phyloP scores from a whole-genome alignment of 2,888 invertebrate species.

The Rhamnusium bicolor region DNA sequence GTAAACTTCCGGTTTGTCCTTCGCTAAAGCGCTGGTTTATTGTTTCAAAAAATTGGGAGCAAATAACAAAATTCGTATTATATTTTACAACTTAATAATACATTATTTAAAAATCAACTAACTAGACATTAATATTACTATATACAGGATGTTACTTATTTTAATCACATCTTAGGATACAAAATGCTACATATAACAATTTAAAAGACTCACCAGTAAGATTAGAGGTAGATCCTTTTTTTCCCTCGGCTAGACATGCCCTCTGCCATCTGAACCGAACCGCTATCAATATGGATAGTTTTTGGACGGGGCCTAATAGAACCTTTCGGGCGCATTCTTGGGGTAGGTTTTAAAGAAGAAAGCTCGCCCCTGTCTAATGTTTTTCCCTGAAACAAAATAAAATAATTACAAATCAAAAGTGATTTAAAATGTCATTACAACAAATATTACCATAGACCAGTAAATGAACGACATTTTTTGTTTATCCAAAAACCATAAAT shows the following conservation, averaged over 20 bases:
- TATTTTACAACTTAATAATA: neutral
- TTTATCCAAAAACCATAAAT: neutral
- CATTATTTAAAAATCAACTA: too few relatives aligned
- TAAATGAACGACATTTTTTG: conserved; percentile 67
- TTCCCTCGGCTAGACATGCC: conserved; percentile 82
- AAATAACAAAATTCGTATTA: too few relatives aligned
- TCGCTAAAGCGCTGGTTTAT: too few relatives aligned
- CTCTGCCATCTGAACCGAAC: conserved; percentile 84
- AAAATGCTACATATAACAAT: neutral
- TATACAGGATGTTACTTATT: neutral
- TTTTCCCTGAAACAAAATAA: conserved; percentile 77
- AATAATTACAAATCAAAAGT: conserved; percentile 73
- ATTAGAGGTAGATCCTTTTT: conserved; percentile 88
- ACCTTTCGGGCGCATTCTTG: conserved; percentile 79
- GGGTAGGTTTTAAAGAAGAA: conserved; percentile 75
- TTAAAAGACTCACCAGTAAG: conserved; percentile 80
- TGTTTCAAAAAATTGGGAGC: too few relatives aligned
- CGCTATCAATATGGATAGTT: conserved; percentile 91
- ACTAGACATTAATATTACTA: neutral
- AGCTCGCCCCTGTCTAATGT: conserved; percentile 81
- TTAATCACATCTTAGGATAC: neutral
- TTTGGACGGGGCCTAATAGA: conserved; percentile 86
- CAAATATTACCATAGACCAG: conserved; percentile 70
- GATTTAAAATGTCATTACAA: neutral
- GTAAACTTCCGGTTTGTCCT: too few relatives aligned